These are phyloP conservation scores for Tragulus kanchil DNA, from an alignment of 2,113 vertebrate species.

Conservation along the genomic window DNA sequence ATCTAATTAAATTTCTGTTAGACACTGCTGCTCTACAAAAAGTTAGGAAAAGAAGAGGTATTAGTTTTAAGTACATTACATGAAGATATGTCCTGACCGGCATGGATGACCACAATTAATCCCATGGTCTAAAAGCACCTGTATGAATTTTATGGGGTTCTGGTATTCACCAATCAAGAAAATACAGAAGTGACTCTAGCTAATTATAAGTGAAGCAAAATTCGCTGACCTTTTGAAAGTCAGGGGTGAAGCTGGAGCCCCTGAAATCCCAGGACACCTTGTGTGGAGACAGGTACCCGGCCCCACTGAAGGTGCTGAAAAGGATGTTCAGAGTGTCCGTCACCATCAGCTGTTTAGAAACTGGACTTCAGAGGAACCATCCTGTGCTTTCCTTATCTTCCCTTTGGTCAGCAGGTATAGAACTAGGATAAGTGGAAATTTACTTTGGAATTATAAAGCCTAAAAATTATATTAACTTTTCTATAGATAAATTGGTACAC, in stretches of 20 bases:
- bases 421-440: not conserved
- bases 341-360: not conserved
- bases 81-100: not conserved
- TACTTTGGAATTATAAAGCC: not conserved
- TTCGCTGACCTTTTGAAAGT: too few species aligned
- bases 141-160: not conserved
- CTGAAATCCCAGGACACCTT: not conserved
- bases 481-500: not conserved
- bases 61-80: not conserved
- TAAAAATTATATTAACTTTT: slow-evolving; percentile 5
- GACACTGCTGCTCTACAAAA: not conserved
- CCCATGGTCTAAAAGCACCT: not conserved
- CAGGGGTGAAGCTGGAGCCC: not conserved
- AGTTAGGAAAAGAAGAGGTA: not conserved
- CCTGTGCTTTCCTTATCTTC: not conserved
- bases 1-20: not conserved
- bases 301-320: not conserved
- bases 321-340: not conserved
- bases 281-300: not conserved
- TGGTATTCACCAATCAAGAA: not conserved
- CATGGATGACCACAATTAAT: not conserved
- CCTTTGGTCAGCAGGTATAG: not conserved
- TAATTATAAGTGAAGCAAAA: not conserved
- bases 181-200: not conserved
- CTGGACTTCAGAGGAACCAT: not conserved